Base-by-base conservation (phyloP, 2,888 invertebrate species). In the Leptopilina drosophilae region DNA sequence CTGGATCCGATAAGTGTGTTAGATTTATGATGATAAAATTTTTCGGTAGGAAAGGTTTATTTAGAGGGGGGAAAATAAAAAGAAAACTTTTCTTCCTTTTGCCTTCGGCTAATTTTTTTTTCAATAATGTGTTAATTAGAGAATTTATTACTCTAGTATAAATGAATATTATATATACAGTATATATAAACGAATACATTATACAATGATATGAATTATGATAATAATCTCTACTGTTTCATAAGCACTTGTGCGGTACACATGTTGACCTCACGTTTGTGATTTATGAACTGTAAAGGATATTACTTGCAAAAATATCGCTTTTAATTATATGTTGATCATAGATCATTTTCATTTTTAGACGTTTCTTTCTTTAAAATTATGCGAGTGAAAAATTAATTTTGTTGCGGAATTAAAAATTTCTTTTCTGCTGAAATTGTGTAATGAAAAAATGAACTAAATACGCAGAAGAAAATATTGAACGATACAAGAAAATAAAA, bases 191-290 rank as follows among this genome's bases (percentile, higher is more conserved):
- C 5, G 73, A n/a, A 56, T 73, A 15, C 56, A 73, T 56, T 73
- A 33, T 33, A 73, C 73, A 73, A 53, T 59, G 26, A 56, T 73
- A 56, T 73, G 33, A 73, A 73, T 73, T 73, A 73, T 73, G 73
- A 73, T 73, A 73, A 73, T 73, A 73, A 73, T 73, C 73, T 73
- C 73, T 73, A 73, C 73, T 56, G 73, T 73, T 73, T 73, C 73
- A 73, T 73, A 73, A 73, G 73, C 15, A 73, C 56, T 73, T 56
- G 49, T 49, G 73, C 15, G 56, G 73, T 73, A 73, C 73, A 73
- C 73, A 53, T 56, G 73, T 73, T 73, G 73, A 73, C 56, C 73
- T 73, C 73, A 73, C 73, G 14, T 56, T 73, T 15, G 33, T 73
- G 56, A 73, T 73, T 73, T 73, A 73, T 73, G n/a, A n/a, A 73